These are phyloP conservation scores for Poeciliopsis retropinna DNA, from an alignment of 2,113 vertebrate species.

Conservation along the genomic window DNA sequence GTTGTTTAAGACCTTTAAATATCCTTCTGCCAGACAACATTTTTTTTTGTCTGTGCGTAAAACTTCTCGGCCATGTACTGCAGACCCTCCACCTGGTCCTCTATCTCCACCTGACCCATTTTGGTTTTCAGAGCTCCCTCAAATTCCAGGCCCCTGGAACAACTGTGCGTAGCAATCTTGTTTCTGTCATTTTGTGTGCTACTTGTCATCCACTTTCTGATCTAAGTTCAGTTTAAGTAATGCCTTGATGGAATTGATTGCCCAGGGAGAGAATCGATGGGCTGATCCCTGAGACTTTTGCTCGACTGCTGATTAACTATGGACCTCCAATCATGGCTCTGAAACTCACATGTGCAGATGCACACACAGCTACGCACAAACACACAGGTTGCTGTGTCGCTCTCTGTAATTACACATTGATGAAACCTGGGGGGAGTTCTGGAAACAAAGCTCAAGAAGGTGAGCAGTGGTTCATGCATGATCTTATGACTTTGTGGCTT, in stretches of 20 bases:
- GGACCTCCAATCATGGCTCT: constrained; percentile 44
- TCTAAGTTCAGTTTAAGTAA: constrained; percentile 66
- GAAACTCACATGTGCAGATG: constrained; percentile 21
- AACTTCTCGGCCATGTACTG: constrained; percentile 92
- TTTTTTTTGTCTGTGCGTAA: no score
- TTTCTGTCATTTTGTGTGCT: constrained; percentile 17
- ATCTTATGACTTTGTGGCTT: constrained; percentile 1
- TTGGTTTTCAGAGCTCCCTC: no score
- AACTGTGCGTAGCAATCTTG: constrained; percentile 13
- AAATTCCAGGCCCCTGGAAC: no score
- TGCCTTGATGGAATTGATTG: constrained; percentile 76
- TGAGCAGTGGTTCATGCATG: constrained; percentile 23
- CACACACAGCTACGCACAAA: constrained; percentile 8
- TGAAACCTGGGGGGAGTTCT: constrained; percentile 54
- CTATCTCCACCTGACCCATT: constrained; percentile 96
- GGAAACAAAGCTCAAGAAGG: constrained; percentile 44
- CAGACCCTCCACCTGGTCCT: constrained; percentile 96
- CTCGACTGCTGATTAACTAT: constrained; percentile 70
- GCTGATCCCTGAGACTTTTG: constrained; percentile 61
- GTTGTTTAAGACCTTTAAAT: not conserved
- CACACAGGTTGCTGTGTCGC: constrained; percentile 7
- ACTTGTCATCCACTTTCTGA: constrained; percentile 47
- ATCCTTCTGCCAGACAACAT: not conserved
- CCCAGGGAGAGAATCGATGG: constrained; percentile 65
- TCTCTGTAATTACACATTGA: constrained; percentile 65